A percentile compares a stretch with the other conserved stretches of the same genome.
Evolutionary conservation across 2,797 vertebrate species (phyloP).

Genomic region (Falco cherrug): DNA sequence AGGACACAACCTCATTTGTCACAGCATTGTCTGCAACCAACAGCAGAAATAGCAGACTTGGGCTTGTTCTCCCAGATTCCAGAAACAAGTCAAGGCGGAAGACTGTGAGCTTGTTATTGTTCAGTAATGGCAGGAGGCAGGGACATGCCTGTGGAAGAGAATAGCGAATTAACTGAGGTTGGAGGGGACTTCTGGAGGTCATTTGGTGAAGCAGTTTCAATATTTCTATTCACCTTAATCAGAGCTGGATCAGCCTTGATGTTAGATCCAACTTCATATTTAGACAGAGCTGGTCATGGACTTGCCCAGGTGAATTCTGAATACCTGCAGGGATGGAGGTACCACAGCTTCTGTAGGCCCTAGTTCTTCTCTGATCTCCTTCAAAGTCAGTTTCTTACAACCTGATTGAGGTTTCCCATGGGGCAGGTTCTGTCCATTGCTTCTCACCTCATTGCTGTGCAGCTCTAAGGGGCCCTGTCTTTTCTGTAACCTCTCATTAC

Average conservation of each 20-base stretch:
- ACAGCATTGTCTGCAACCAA: not conserved
- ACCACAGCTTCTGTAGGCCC: not conserved
- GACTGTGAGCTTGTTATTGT: not conserved
- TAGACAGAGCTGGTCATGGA: not conserved
- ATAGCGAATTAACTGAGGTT: not conserved
- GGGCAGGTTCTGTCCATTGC: not conserved
- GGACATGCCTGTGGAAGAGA: not conserved
- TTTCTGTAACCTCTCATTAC: not conserved
- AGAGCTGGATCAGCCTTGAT: not conserved
- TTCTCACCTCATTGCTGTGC: rapidly evolving
- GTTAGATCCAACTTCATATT: not conserved
- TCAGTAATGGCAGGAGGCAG: not conserved
- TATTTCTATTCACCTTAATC: not conserved
- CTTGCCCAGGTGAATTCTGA: not conserved
- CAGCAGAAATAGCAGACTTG: not conserved
- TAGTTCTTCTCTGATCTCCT: not conserved
- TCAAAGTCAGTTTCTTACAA: not conserved
- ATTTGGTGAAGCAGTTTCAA: not conserved
- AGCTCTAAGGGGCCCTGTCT: not conserved
- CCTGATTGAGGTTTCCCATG: not conserved
- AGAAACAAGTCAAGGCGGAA: not conserved
- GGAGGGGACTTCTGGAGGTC: not conserved
- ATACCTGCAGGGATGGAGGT: not conserved
- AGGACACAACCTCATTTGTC: not conserved
- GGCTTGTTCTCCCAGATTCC: not conserved